Base-by-base conservation (phyloP, 2,888 invertebrate species). In the Acrobasis consociella region DNA sequence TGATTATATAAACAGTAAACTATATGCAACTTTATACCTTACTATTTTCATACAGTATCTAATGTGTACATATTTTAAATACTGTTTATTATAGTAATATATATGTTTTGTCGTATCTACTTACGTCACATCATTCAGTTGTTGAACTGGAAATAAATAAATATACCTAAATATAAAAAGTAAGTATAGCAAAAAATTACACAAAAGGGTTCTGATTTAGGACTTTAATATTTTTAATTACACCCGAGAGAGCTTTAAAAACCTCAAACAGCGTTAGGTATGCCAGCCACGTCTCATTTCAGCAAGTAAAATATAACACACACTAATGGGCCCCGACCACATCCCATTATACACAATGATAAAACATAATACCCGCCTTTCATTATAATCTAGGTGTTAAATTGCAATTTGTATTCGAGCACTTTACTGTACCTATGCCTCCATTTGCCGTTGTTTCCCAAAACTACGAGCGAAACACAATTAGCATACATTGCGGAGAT, bases 321-420 rank as follows among this genome's bases (percentile, higher is more conserved):
- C 46, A 2, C 46, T 46, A 46, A 46, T 46, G 46, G 42, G 46
- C 46, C 46, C 46, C 11, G n/a, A 46, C 46, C 46, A 46, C 46
- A 46, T 5, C 46, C 5, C 46, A 46, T 46, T 46, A 46, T n/a
- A 5, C 11, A 46, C 46, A 3, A n/a, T n/a, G n/a, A 46, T 46
- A 46, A 46, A 46, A 46, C 46, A 46, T 46, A 46, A 46, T 46
- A 13, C 46, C 46, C 46, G 46, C 46, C 46, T 46, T 46, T 46
- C 11, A 22, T 22, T 56, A 39, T 39, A 39, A 42, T 16, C 39
- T 38, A 17, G 55, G 39, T n/a, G 11, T 31, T 13, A 52, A 31
- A n/a, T 52, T 55, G 55, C 39, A 39, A 39, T 16, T 15, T n/a
- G 15, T 16, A 16, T 52, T 46, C 46, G 31, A 31, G 31, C 31